These are phyloP conservation scores for Heliconius melpomene DNA, from an alignment of 1,140 invertebrate species.

Conservation along the genomic window DNA sequence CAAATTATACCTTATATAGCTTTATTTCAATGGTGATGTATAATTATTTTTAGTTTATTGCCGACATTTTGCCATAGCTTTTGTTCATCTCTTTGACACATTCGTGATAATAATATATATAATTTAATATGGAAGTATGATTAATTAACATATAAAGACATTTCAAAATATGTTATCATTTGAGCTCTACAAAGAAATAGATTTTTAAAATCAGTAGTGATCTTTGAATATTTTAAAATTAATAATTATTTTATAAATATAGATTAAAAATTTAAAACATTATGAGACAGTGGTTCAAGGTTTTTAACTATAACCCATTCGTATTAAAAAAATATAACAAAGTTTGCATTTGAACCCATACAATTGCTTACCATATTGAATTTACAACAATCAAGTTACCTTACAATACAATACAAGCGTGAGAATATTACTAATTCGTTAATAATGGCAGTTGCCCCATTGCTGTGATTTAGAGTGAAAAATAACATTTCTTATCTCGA, in stretches of 20 bases:
- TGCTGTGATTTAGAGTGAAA: slow-evolving; percentile 25
- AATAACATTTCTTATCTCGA: slow-evolving; percentile 25
- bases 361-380: slow-evolving; percentile 14
- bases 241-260: no score
- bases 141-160: no score
- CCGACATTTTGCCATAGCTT: not conserved
- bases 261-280: no score
- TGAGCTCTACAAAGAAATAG: no score
- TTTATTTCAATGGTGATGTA: not conserved
- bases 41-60: slow-evolving; percentile 9
- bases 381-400: slow-evolving; percentile 8
- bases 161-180: no score
- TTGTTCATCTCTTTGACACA: not conserved
- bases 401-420: slow-evolving; percentile 20
- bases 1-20: not conserved
- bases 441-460: slow-evolving; percentile 23
- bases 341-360: not conserved
- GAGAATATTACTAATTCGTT: slow-evolving; percentile 24
- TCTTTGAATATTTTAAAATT: no score
- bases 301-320: no score
- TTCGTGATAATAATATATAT: not conserved
- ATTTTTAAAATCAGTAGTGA: no score
- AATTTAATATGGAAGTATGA: not conserved
- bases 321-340: no score
- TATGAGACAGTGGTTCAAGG: no score